These are phyloP conservation scores for Psittacula derbiana DNA, from an alignment of 2,797 vertebrate species.

Conservation along the genomic window DNA sequence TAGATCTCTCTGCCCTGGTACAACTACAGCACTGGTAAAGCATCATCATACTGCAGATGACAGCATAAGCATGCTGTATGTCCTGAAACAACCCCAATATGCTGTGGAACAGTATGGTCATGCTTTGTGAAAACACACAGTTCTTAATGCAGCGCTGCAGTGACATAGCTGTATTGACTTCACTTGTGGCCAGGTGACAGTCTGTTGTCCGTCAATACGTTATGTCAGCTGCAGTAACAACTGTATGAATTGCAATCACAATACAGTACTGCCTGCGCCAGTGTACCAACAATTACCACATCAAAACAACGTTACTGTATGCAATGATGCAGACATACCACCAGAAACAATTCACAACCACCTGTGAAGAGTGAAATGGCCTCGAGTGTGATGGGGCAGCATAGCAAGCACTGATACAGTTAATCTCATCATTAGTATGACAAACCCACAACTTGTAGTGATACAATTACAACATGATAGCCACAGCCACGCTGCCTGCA, in stretches of 20 bases:
- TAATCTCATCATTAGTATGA: neutral
- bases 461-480: neutral
- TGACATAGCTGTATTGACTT: neutral
- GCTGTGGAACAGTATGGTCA: neutral
- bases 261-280: neutral
- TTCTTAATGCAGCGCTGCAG: neutral
- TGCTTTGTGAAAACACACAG: neutral
- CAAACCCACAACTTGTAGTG: neutral
- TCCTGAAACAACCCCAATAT: neutral
- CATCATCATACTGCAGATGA: neutral
- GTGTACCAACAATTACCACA: neutral
- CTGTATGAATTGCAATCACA: neutral
- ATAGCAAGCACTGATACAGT: neutral
- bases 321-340: neutral
- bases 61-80: neutral
- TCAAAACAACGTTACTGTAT: neutral
- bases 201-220: neutral
- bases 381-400: neutral
- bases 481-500: neutral
- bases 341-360: neutral
- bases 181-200: neutral
- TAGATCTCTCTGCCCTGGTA: neutral
- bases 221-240: neutral
- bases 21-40: neutral
- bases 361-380: neutral